These are phyloP conservation scores for Amphipoea lucens DNA, from an alignment of 2,888 invertebrate species.

Conservation along the genomic window DNA sequence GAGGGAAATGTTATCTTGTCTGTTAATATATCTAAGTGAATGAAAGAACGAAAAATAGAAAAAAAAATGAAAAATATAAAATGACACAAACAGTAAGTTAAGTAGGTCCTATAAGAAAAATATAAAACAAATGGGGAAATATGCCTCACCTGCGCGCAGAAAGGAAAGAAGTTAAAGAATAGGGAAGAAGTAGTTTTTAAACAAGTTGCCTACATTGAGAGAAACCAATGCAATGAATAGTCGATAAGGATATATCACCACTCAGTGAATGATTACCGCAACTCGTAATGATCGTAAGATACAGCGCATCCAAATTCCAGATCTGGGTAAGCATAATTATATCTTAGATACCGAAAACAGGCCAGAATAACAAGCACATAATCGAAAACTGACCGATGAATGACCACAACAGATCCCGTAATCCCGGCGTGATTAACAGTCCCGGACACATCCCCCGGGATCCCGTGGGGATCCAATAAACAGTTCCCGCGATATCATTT, in stretches of 20 bases:
- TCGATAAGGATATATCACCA: too few relatives aligned
- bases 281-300: too few relatives aligned
- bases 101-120: neutral
- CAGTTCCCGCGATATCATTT: conserved; percentile 77
- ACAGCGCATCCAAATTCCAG: neutral
- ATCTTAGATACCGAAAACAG: conserved; percentile 13
- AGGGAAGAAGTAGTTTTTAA: neutral
- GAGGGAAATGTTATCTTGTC: too few relatives aligned
- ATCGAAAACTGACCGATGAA: conserved; percentile 62
- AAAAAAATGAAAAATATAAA: too few relatives aligned
- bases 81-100: neutral
- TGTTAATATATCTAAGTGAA: neutral
- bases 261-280: too few relatives aligned
- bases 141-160: neutral
- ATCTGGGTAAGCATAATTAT: neutral
- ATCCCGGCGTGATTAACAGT: conserved; percentile 75
- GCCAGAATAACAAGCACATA: conserved; percentile 48
- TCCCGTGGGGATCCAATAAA: conserved; percentile 72
- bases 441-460: conserved; percentile 71
- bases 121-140: neutral
- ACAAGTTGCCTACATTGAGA: neutral
- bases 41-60: neutral
- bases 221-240: neutral
- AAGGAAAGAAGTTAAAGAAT: neutral
- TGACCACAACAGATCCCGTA: conserved; percentile 65